A percentile compares a stretch with the other conserved stretches of the same genome.
These are phyloP conservation scores for Turnix velox DNA, from an alignment of 2,113 vertebrate genomes.

Conservation along the genomic window DNA sequence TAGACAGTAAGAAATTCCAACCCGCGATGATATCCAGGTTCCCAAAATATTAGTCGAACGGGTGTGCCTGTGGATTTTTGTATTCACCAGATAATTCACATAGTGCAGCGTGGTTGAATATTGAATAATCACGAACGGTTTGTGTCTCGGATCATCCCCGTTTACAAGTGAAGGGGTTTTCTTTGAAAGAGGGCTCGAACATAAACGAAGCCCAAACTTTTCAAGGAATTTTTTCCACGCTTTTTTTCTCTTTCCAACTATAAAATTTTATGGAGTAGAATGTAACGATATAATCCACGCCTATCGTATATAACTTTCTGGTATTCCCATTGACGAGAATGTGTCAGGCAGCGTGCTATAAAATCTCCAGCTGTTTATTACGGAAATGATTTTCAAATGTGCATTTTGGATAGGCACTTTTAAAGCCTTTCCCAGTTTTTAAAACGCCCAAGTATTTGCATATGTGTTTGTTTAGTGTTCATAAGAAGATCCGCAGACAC, in stretches of 20 bases:
- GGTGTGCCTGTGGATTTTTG: background rate
- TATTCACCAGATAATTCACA: background rate
- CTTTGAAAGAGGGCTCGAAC: background rate
- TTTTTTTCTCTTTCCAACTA: background rate
- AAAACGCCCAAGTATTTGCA: background rate
- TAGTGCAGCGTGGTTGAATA: background rate
- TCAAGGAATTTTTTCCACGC: background rate
- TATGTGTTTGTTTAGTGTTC: background rate
- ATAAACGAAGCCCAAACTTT: background rate
- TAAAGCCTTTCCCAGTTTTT: background rate
- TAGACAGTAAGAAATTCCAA: constrained; percentile 24
- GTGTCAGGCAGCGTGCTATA: background rate
- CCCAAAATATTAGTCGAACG: background rate
- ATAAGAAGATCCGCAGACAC: background rate
- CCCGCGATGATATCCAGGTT: background rate
- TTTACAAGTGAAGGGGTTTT: background rate
- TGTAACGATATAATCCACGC: background rate
- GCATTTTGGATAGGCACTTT: background rate
- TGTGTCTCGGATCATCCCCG: background rate
- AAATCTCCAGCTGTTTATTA: constrained; percentile 24
- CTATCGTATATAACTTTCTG: background rate
- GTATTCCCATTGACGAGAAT: background rate
- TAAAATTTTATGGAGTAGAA: background rate
- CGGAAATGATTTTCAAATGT: background rate
- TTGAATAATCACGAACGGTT: background rate